Evolutionary conservation across 2,888 invertebrate genomes (phyloP).

Genomic region (Agrochola macilenta): DNA sequence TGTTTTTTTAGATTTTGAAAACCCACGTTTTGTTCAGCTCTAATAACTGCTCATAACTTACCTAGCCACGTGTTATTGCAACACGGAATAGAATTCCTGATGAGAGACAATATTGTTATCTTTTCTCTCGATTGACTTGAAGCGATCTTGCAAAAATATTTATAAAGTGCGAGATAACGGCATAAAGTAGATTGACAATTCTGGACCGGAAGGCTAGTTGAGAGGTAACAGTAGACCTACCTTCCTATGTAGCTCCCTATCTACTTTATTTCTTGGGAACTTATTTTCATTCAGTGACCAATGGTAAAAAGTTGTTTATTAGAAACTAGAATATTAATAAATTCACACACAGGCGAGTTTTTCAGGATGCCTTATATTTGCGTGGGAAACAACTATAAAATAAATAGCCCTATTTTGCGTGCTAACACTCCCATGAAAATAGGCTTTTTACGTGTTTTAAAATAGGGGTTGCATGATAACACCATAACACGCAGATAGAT

Average conservation of each 20-base stretch:
- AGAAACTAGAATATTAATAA: constrained; percentile 57
- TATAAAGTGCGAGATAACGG: neutral
- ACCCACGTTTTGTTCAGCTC: neutral
- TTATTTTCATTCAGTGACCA: constrained; percentile 7
- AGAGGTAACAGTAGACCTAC: neutral
- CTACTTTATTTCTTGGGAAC: constrained; percentile 24
- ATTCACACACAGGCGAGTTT: constrained; percentile 60
- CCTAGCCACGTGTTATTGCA: neutral
- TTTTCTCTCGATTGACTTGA: neutral
- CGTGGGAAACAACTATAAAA: constrained; percentile 66
- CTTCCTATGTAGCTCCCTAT: neutral
- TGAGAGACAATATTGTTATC: neutral
- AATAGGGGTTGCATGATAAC: constrained; percentile 45
- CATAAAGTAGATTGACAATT: neutral
- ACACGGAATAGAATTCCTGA: neutral
- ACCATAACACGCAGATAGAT: constrained; percentile 30
- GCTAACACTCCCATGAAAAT: constrained; percentile 58
- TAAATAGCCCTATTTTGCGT: constrained; percentile 54
- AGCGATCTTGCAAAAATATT: constrained; percentile 5
- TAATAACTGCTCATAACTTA: neutral
- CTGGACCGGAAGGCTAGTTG: neutral
- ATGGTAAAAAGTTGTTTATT: constrained; percentile 42
- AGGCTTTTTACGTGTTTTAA: constrained; percentile 53
- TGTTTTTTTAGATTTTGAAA: neutral
- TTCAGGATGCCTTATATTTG: constrained; percentile 56